These are phyloP conservation scores for Terebella lapidaria DNA, from an alignment of 2,888 invertebrate species.

Conservation along the genomic window DNA sequence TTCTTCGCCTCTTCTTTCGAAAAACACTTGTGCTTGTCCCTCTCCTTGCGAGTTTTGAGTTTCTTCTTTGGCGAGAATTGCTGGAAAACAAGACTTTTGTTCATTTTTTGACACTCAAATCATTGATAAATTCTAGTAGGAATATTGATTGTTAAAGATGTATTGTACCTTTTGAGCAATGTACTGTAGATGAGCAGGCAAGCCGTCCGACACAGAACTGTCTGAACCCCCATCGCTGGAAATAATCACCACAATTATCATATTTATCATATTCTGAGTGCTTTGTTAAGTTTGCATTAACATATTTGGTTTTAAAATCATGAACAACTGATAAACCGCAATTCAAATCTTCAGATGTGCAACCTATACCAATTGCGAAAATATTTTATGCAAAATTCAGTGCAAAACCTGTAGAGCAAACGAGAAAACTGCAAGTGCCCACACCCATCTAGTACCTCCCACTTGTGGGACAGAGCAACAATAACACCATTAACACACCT, in stretches of 20 bases:
- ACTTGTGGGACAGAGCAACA: no score
- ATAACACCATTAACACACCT: slow-evolving; percentile 22
- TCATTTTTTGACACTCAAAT: no score
- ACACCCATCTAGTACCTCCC: no score
- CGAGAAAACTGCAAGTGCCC: no score
- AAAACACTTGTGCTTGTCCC: slow-evolving; percentile 30
- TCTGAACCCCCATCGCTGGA: slow-evolving; percentile 51
- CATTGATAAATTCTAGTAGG: no score
- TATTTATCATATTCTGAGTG: not conserved
- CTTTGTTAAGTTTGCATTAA: not conserved
- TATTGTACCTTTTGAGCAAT: slow-evolving; percentile 28
- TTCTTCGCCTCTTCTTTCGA: not conserved
- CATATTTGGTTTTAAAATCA: no score
- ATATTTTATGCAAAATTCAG: no score
- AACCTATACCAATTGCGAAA: no score
- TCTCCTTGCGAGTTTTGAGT: slow-evolving; percentile 40
- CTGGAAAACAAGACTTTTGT: not conserved
- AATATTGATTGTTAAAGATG: no score
- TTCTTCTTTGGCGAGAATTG: slow-evolving; percentile 34
- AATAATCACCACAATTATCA: not conserved
- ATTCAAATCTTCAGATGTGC: no score
- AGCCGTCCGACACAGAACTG: slow-evolving; percentile 51
- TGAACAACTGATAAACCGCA: no score
- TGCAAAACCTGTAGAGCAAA: no score
- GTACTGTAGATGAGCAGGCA: slow-evolving; percentile 37